Percentiles rank a stretch among this genome's conserved stretches.
phyloP scores from a whole-genome alignment of 1,140 invertebrate genomes.

The Drosophila auraria region DNA sequence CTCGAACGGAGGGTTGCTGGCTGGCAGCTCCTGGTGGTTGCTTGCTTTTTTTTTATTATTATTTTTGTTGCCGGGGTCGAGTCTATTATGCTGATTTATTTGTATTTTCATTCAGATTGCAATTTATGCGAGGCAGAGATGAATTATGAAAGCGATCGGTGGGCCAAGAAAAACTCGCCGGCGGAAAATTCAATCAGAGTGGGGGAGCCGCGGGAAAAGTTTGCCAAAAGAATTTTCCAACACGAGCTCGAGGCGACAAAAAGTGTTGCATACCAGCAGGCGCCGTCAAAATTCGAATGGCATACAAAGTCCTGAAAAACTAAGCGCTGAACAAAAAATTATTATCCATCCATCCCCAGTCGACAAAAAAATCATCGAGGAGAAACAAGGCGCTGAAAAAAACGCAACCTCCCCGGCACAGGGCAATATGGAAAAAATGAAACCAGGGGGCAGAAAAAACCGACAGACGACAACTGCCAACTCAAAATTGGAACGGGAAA shows the following conservation, averaged over 20 bases:
- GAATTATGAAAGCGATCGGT: conserved; percentile 65
- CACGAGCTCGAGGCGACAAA: conserved; percentile 13
- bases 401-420: conserved; percentile 15
- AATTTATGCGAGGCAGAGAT: conserved; percentile 74
- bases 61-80: conserved; percentile 33
- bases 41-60: conserved; percentile 14
- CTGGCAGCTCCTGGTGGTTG: conserved; percentile 47
- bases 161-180: conserved; percentile 38
- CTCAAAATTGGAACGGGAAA: conserved; percentile 28
- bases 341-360: conserved; percentile 26
- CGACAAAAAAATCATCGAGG: not conserved
- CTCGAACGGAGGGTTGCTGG: conserved; percentile 62
- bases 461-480: conserved; percentile 46
- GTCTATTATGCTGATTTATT: conserved; percentile 83
- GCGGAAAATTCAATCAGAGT: conserved; percentile 47
- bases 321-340: conserved; percentile 38
- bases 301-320: conserved; percentile 41
- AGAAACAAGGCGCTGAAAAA: not conserved
- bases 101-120: conserved; percentile 78
- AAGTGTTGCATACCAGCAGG: conserved; percentile 45
- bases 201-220: not conserved
- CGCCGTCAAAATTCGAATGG: conserved; percentile 39
- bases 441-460: conserved; percentile 13
- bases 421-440: conserved; percentile 39
- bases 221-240: conserved; percentile 11